Evolutionary conservation across 1,140 invertebrate genomes (phyloP), one percentile per base, ranked within the genome.

Genomic region (Caenorhabditis elegans): DNA sequence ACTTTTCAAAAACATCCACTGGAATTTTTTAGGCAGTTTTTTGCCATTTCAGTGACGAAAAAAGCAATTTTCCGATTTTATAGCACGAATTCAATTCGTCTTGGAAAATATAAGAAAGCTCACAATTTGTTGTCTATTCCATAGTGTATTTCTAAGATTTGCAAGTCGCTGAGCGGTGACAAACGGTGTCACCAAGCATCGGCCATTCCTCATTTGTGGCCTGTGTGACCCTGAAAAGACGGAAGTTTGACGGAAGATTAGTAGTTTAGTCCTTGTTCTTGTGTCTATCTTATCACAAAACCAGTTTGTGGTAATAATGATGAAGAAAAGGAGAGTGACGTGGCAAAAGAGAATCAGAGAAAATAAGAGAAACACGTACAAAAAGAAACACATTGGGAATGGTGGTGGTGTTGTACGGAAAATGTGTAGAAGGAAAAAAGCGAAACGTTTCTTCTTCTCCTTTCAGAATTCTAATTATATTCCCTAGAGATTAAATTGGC

Each of bases 201-300:
- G 17, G 34, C 60, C 60, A 70, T 70, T 70, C 60, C 60, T 39
- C 60, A 70, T 70, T 70, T 70, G 60, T 39, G 34, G 60, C 8
- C 26, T 11, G 51, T 39, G 17, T 70, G 53, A 60, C 60, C 60
- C 60, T 70, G 60, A 70, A 70, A 53, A 43, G 28, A 70, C 17
- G 60, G 60, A 70, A 70, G 60, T 70, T 43, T 70, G 24, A 6
- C 28, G 17, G 5, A 15, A 70, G 60, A 70, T 70, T 70, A 70
- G 60, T 70, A 70, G 34, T 70, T 70, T 70, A 70, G 60, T 70
- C 60, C 34, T 70, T 70, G 60, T 70, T 70, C 60, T 70, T 34
- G 34, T 10, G 11, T 39, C 17, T 22, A 17, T 28, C 34, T 70
- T 43, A 70, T 70, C 60, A 70, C 19, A 10, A 70, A 70, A 70